Conservation (phyloP, 2,888 invertebrate genomes). For the Pandemis cinnamomeana region DNA sequence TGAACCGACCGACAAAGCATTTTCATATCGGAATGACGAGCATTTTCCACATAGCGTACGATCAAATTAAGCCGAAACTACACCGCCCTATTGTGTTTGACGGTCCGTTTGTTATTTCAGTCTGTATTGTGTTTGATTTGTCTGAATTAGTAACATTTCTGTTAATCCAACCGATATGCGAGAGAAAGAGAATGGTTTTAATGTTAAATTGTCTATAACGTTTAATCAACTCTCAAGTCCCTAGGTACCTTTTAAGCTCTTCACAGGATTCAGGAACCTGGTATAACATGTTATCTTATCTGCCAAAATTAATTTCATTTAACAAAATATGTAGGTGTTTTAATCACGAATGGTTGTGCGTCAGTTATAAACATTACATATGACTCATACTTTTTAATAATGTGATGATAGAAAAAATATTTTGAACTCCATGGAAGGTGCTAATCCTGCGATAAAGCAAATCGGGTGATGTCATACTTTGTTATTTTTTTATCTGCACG, state of each 20-base stretch:
- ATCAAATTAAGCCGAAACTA: slow-evolving; percentile 40
- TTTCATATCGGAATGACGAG: slow-evolving; percentile 39
- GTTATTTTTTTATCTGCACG: slow-evolving; percentile 31
- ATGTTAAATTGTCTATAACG: not conserved
- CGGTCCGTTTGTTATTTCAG: slow-evolving; percentile 38
- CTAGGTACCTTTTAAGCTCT: not conserved
- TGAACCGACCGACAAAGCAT: slow-evolving; percentile 36
- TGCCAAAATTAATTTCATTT: not conserved
- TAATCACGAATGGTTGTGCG: not conserved
- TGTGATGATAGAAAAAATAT: slow-evolving; percentile 8
- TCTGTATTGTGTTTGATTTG: slow-evolving; percentile 36
- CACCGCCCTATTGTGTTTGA: slow-evolving; percentile 39
- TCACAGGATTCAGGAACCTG: not conserved
- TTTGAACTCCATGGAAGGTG: not conserved
- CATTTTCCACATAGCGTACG: slow-evolving; percentile 40
- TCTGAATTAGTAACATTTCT: slow-evolving; percentile 33
- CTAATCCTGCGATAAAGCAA: not conserved
- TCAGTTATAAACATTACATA: not conserved
- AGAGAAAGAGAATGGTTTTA: not conserved
- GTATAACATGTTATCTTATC: not conserved
- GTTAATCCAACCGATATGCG: slow-evolving; percentile 8
- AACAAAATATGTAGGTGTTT: not conserved
- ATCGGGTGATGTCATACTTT: slow-evolving; percentile 31
- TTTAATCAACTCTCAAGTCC: not conserved
- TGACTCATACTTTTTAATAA: slow-evolving; percentile 1